Base-by-base conservation (phyloP, 2,113 vertebrate genomes). In the Channa maculata region DNA sequence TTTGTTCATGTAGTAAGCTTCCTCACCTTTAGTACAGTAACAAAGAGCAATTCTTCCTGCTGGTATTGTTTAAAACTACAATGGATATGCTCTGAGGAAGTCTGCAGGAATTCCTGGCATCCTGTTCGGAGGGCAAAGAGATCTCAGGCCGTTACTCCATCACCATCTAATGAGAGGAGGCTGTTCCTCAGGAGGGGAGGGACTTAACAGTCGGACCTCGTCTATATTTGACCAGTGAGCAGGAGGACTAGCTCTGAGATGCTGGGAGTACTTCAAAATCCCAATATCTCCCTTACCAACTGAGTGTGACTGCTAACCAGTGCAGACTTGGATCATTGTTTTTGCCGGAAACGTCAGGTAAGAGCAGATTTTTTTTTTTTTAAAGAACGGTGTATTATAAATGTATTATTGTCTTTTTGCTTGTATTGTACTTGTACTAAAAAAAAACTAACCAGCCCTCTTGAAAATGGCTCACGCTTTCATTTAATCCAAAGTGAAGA, bases 61-160 rank as follows among this genome's bases (percentile, higher is more conserved):
- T 24, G 3, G 49, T 70, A 76, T 86, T 89, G 75, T 90, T 57
- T 68, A 8, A 58, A 2, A 60, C 36, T 12, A 88, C 88, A 91
- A 90, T 79, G 58, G 65, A 54, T 8, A 5, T 0, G 0, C 2
- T 59, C 46, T 2, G 5, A 88, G 86, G 88, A 86, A 88, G 4
- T 58, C 0, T 11, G 24, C 46, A 86, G 79, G 86, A 92, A 91
- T 88, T 76, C 37, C 15, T 13, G 75, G 64, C 71, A 79, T 82
- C 60, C 80, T 65, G 78, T 34, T n/a, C 5, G 46, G 0, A 46
- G 48, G 0, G 24, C 36, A 49, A 5, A 52, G 33, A 45, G 37
- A 9, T 39, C 58, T n/a, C 14, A 0, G 0, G 59, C 33, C 4
- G n/a, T 54, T 11, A 48, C 50, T 76, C 43, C 33, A 54, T 63